Evolutionary conservation across 2,888 invertebrate species (phyloP).

Genomic region (Hedya salicella): DNA sequence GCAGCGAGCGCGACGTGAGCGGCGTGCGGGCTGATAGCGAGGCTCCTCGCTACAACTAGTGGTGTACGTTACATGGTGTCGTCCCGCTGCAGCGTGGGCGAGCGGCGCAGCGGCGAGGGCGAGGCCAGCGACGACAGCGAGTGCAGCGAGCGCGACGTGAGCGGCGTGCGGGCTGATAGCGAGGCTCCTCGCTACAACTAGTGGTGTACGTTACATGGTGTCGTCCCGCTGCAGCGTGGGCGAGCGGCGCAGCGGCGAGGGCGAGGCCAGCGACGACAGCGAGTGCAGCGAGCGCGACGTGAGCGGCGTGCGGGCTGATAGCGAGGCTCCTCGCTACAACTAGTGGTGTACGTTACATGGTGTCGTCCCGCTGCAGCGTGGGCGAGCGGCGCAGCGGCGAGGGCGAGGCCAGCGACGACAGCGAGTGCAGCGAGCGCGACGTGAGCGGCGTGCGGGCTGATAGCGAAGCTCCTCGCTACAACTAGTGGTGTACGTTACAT

Average conservation of each 20-base stretch:
- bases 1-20: too few relatives aligned
- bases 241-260: slow-evolving; percentile 54
- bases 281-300: too few relatives aligned
- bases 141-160: slow-evolving; percentile 79
- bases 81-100: slow-evolving; percentile 74
- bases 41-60: slow-evolving; percentile 42
- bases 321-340: slow-evolving; percentile 42
- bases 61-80: slow-evolving; percentile 67
- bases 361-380: slow-evolving; percentile 74
- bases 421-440: slow-evolving; percentile 79
- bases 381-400: slow-evolving; percentile 65
- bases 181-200: slow-evolving; percentile 81
- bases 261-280: slow-evolving; percentile 72
- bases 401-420: slow-evolving; percentile 72
- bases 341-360: slow-evolving; percentile 59
- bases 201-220: slow-evolving; percentile 74
- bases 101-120: slow-evolving; percentile 60
- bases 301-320: too few relatives aligned
- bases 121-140: slow-evolving; percentile 77
- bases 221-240: too few relatives aligned
- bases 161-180: slow-evolving; percentile 75
- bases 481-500: slow-evolving; percentile 75
- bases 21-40: too few relatives aligned
- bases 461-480: slow-evolving; percentile 79
- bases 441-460: slow-evolving; percentile 77